These are phyloP conservation scores for Sorex araneus DNA, from an alignment of 2,113 vertebrate species.

Conservation along the genomic window DNA sequence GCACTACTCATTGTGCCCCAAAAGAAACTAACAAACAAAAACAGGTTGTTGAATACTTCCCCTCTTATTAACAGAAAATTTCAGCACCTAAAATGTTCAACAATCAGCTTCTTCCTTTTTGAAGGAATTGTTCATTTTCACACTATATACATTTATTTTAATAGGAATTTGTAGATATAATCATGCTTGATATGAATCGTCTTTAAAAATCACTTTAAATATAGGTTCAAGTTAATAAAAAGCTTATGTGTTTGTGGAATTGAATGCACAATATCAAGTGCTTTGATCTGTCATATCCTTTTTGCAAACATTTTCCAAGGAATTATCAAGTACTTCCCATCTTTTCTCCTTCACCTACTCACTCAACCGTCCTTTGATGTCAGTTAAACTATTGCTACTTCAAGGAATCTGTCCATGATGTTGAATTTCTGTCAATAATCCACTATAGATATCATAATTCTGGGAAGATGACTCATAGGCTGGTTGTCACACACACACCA, in stretches of 20 bases:
- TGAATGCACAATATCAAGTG: not conserved
- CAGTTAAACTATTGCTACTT: not conserved
- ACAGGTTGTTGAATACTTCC: not conserved
- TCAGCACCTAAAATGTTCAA: not conserved
- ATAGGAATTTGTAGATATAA: conserved; percentile 9
- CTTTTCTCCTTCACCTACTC: not conserved
- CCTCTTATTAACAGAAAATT: not conserved
- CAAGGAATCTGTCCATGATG: not conserved
- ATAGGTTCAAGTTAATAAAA: conserved; percentile 9
- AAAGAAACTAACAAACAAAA: no score
- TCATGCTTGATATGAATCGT: not conserved
- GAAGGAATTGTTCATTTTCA: not conserved
- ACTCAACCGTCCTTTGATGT: not conserved
- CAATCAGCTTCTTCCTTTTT: not conserved
- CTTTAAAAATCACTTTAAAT: conserved; percentile 11
- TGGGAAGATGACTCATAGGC: no score
- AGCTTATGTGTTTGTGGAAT: not conserved
- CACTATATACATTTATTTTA: not conserved
- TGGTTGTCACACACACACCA: no score
- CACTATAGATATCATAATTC: not conserved
- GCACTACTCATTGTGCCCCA: no score
- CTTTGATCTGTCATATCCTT: not conserved
- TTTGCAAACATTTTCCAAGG: not conserved
- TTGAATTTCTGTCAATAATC: not conserved
- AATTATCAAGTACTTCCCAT: not conserved